Evolutionary conservation across 2,888 invertebrate species (phyloP).

Genomic region (Trichogramma dendrolimi): DNA sequence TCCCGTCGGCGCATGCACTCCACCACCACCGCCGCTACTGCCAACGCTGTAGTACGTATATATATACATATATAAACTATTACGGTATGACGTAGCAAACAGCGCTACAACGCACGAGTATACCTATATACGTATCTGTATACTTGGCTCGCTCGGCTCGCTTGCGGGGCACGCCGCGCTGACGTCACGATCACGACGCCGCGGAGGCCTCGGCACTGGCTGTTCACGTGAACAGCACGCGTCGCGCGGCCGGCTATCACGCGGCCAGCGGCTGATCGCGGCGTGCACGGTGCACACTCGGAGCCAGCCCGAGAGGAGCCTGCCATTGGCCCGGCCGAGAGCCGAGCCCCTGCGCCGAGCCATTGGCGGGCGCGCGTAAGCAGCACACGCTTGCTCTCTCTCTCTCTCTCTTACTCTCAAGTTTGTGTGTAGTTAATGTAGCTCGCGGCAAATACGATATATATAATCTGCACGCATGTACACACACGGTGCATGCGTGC

Average conservation of each 20-base stretch:
- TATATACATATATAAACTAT: no score
- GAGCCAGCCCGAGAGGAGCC: slow-evolving; percentile 69
- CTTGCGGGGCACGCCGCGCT: slow-evolving; percentile 46
- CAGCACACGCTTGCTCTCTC: slow-evolving; percentile 50
- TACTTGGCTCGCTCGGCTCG: slow-evolving; percentile 36
- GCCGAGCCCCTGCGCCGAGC: slow-evolving; percentile 49
- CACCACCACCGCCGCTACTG: no score
- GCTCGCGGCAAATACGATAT: no score
- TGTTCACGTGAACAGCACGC: slow-evolving; percentile 79
- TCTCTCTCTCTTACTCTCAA: slow-evolving; percentile 24
- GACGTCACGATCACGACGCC: slow-evolving; percentile 65
- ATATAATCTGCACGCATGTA: slow-evolving; percentile 32
- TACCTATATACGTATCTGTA: background rate
- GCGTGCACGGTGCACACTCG: slow-evolving; percentile 58
- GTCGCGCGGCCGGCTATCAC: slow-evolving; percentile 59
- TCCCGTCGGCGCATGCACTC: no score
- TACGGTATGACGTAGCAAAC: no score
- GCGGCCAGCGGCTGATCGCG: slow-evolving; percentile 70
- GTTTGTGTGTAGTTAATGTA: no score
- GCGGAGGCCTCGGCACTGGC: slow-evolving; percentile 70
- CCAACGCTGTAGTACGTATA: no score
- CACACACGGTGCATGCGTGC: slow-evolving; percentile 54
- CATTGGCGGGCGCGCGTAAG: slow-evolving; percentile 44
- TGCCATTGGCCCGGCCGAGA: slow-evolving; percentile 56
- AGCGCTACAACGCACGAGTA: background rate